Percentiles rank a stretch among this genome's conserved stretches.
Evolutionary conservation across 2,888 invertebrate genomes (phyloP).

Genomic region (Sarcophaga variegata): DNA sequence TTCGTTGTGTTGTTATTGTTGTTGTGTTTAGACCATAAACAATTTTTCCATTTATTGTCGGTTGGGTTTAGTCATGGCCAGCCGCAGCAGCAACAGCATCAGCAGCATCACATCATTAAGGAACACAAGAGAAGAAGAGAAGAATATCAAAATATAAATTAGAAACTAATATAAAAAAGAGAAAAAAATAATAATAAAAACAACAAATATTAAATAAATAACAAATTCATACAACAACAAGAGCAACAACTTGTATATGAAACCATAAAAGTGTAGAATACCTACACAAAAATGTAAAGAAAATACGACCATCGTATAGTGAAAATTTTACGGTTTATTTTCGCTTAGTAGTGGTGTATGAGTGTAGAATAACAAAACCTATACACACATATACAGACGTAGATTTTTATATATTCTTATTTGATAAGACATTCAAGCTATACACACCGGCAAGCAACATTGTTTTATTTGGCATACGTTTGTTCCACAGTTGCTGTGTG

Average conservation of each 20-base stretch:
- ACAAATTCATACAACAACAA: conserved; percentile 20
- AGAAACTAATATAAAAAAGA: conserved; percentile 25
- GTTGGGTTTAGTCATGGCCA: background rate
- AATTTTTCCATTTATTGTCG: conserved; percentile 12
- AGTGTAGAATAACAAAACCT: background rate
- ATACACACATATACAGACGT: background rate
- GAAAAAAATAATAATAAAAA: conserved; percentile 22
- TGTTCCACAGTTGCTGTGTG: too few species aligned
- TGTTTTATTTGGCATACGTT: too few species aligned
- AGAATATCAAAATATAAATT: conserved; percentile 49
- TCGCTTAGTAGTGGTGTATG: background rate
- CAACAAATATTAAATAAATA: conserved; percentile 50
- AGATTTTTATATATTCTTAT: too few species aligned
- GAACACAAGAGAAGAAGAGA: background rate
- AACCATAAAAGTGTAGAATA: conserved; percentile 6
- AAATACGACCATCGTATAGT: background rate
- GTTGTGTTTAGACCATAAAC: conserved; percentile 1
- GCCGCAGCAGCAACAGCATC: background rate
- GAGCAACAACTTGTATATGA: conserved; percentile 14
- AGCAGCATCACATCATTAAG: background rate
- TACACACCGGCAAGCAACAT: too few species aligned
- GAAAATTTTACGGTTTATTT: background rate
- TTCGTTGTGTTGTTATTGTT: background rate
- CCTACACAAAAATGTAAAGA: background rate
- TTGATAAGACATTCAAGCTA: too few species aligned